phyloP scores from a whole-genome alignment of 2,888 invertebrate species.

The Scaptomyza parva region DNA sequence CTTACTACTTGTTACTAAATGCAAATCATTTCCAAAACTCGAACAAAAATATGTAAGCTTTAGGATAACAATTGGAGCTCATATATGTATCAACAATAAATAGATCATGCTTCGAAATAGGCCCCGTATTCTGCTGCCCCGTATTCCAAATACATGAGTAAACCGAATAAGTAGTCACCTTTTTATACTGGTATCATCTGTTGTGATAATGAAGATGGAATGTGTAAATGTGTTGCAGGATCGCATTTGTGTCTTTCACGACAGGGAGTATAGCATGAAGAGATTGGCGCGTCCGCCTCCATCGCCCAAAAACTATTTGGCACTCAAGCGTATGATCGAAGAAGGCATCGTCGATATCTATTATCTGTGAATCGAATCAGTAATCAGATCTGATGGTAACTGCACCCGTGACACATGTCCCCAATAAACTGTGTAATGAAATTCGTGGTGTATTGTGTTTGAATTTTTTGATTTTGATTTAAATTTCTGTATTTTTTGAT shows the following conservation, averaged over 20 bases:
- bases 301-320: constrained; percentile 80
- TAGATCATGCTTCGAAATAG: constrained; percentile 39
- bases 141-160: constrained; percentile 1
- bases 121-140: constrained; percentile 23
- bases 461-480: constrained; percentile 10
- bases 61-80: constrained; percentile 16
- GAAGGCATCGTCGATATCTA: constrained; percentile 78
- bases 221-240: constrained; percentile 77
- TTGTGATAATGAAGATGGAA: constrained; percentile 22
- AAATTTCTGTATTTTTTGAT: constrained; percentile 28
- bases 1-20: constrained; percentile 6
- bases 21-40: constrained; percentile 24
- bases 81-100: neutral
- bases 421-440: constrained; percentile 19
- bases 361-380: constrained; percentile 73
- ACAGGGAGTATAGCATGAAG: constrained; percentile 79
- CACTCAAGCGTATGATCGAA: constrained; percentile 83
- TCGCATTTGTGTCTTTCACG: constrained; percentile 81
- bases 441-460: constrained; percentile 34
- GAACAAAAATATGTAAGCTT: constrained; percentile 6
- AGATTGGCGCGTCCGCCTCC: constrained; percentile 82
- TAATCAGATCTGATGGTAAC: constrained; percentile 14
- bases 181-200: neutral
- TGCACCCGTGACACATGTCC: constrained; percentile 42
- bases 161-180: constrained; percentile 23